These are phyloP conservation scores for Turnix velox DNA, from an alignment of 2,113 vertebrate genomes.

Conservation along the genomic window DNA sequence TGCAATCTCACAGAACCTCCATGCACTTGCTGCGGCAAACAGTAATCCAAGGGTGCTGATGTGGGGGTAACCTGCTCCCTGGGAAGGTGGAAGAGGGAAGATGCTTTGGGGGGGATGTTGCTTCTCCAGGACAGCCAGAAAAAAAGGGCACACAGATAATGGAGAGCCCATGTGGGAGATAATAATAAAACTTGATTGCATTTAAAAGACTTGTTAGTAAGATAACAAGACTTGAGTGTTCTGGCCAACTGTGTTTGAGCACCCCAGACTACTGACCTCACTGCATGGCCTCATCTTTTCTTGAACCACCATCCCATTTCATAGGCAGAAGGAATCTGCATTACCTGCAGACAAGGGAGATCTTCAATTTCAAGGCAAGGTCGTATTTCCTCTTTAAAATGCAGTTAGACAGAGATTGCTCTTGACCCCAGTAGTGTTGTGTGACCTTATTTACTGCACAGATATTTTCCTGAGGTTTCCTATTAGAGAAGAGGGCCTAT, in stretches of 20 bases:
- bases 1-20: neutral
- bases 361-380: neutral
- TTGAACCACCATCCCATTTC: neutral
- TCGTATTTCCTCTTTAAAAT: conserved; percentile 21
- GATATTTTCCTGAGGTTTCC: conserved; percentile 1
- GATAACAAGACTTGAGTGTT: fast-evolving
- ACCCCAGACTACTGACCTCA: fast-evolving
- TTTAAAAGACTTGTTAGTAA: too few species aligned
- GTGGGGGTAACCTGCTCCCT: neutral
- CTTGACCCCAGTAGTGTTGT: conserved; percentile 9
- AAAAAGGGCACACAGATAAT: neutral
- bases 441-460: neutral
- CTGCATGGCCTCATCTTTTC: fast-evolving
- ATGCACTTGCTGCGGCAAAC: fast-evolving
- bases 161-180: too few species aligned
- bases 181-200: too few species aligned
- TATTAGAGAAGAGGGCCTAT: neutral
- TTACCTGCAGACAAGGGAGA: neutral
- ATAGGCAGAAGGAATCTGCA: neutral
- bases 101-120: neutral
- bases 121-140: fast-evolving
- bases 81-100: neutral
- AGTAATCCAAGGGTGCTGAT: fast-evolving
- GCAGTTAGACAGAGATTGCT: neutral
- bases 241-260: neutral